Base-by-base conservation (phyloP, 2,797 vertebrate species). In the Nannoperca australis region DNA sequence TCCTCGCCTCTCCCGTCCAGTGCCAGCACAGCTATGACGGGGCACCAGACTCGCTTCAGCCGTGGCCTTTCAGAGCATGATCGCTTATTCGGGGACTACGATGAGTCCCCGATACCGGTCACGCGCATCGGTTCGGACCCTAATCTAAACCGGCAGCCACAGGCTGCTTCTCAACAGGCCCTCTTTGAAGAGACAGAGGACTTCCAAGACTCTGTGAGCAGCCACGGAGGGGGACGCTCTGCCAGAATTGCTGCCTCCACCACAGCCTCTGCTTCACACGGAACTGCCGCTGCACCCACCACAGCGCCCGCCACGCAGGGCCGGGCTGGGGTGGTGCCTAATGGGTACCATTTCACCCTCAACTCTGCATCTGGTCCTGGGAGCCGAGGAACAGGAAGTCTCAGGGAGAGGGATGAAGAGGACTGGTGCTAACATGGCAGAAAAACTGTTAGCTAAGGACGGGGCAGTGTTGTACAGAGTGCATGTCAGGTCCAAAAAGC, bases 331-430 rank as follows among this genome's bases (percentile, higher is more conserved):
- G 97, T 61, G 91, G 96, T 99, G 78, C 97, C 97, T 50, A 99
- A 99, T 0, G 98, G 98, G 18, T 99, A 96, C 92, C 98, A 99
- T 83, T 99, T 97, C 90, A 96, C 96, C 40, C 91, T 99, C 83
- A 95, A 93, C 89, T 56, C 96, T 0, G 93, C 94, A 0, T 87
- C 96, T 0, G 94, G 94, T 11, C 79, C 93, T 3, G 91, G 93
- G 59, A 63, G 92, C 75, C 92, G 96, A 88, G 92, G 95, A 73
- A 91, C 95, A n/a, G 95, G 96, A 70, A 96, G 96, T 91, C 97
- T 97, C 94, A 96, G 95, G 40, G 96, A 97, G 84, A 92, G 94
- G 15, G 96, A 97, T 0, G 96, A 97, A 73, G 97, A 98, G 17
- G 97, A 98, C 92, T 99, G 98, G 98, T 98, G 98, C 97, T 99